Conservation (phyloP, 2,888 invertebrate species). For the Morinoia aosen region DNA sequence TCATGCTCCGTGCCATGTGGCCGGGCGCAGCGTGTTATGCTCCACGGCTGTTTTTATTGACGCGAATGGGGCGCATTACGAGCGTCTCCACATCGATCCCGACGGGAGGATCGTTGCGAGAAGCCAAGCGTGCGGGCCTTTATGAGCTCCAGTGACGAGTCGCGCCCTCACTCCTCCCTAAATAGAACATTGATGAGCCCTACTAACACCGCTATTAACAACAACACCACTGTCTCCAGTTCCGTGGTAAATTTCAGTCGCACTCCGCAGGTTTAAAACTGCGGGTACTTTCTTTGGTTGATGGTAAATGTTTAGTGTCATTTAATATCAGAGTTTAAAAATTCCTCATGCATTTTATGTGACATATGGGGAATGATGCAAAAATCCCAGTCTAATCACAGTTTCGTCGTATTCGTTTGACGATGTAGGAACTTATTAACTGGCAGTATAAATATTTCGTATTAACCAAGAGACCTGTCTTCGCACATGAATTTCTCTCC, state of each 20-base stretch:
- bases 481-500: too few relatives aligned
- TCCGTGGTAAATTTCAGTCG: neutral
- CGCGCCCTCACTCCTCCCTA: neutral
- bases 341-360: neutral
- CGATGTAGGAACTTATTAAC: too few relatives aligned
- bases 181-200: neutral
- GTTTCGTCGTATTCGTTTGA: too few relatives aligned
- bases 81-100: slow-evolving; percentile 3
- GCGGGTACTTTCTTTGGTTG: neutral
- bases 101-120: neutral
- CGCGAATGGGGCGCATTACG: neutral
- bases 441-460: too few relatives aligned
- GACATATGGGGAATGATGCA: neutral
- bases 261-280: neutral
- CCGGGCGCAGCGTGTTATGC: neutral
- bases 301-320: neutral
- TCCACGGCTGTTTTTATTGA: neutral
- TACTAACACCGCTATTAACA: neutral
- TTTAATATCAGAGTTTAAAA: neutral
- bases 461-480: too few relatives aligned
- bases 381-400: too few relatives aligned
- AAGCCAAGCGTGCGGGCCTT: neutral
- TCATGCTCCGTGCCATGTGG: too few relatives aligned
- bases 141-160: neutral
- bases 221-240: neutral